These are phyloP conservation scores for Crotalus tigris DNA, from an alignment of 2,113 vertebrate genomes.

Conservation along the genomic window DNA sequence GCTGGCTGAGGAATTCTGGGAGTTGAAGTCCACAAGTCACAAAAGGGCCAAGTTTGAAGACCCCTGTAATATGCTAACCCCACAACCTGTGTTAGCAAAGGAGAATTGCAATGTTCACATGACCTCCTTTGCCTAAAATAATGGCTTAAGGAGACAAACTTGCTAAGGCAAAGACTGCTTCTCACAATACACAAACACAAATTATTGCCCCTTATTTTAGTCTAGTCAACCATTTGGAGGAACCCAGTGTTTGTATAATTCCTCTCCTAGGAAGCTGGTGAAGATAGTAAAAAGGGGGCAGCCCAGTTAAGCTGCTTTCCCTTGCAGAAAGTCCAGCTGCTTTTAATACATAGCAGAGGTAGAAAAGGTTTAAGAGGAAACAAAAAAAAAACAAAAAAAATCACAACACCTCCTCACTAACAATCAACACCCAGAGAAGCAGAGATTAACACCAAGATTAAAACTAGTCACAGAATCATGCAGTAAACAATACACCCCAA, in stretches of 20 bases:
- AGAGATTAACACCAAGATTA: neutral
- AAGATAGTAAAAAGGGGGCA: neutral
- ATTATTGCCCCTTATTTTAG: neutral
- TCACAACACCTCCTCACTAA: neutral
- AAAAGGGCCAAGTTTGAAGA: too few species aligned
- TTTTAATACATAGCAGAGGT: neutral
- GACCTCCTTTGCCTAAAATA: neutral
- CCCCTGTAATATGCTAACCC: neutral
- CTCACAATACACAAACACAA: neutral
- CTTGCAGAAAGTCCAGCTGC: neutral
- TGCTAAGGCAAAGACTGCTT: too few species aligned
- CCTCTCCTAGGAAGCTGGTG: neutral
- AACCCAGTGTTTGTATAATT: neutral
- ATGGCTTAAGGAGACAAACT: too few species aligned
- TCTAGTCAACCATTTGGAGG: neutral
- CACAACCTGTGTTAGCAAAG: neutral
- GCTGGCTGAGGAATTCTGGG: too few species aligned
- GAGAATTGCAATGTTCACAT: neutral
- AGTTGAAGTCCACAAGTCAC: too few species aligned
- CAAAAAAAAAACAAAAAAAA: neutral
- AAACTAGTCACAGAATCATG: neutral
- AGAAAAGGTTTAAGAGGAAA: neutral
- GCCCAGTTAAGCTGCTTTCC: neutral
- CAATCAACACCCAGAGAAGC: neutral
- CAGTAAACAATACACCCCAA: neutral